phyloP scores from a whole-genome alignment of 2,797 vertebrate species.

The Acanthurus tractus region DNA sequence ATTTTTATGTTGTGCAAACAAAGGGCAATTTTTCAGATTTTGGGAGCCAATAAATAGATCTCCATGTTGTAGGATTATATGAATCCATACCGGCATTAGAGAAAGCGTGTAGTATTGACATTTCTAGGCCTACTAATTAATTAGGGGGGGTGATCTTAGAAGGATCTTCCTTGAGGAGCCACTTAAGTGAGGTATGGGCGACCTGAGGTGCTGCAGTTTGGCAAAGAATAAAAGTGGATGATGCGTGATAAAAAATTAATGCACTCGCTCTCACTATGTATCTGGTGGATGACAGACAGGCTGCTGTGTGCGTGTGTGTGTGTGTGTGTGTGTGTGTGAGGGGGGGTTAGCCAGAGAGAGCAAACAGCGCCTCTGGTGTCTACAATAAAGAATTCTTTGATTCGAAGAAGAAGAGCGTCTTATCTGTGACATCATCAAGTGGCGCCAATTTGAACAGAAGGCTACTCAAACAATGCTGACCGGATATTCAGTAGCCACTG shows the following conservation, averaged over 20 bases:
- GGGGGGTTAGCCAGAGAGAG: fast-evolving
- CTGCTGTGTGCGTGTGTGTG: too few species aligned
- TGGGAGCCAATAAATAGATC: too few species aligned
- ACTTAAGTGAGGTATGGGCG: background rate
- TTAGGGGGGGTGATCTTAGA: background rate
- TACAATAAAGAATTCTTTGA: background rate
- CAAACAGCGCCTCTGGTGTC: background rate
- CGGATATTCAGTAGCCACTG: too few species aligned
- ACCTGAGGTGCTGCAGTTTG: background rate
- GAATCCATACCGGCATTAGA: too few species aligned
- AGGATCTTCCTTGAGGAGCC: background rate
- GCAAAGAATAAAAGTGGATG: background rate
- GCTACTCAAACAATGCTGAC: too few species aligned
- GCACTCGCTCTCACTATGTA: background rate
- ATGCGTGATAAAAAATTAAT: background rate
- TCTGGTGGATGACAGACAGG: background rate
- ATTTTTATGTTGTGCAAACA: too few species aligned
- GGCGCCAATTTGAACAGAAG: too few species aligned
- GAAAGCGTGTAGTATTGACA: too few species aligned
- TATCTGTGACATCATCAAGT: too few species aligned
- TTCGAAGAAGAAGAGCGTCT: slow-evolving; percentile 35
- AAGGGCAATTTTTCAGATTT: too few species aligned
- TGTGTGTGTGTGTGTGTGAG: background rate
- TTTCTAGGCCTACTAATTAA: too few species aligned
- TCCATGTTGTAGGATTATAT: too few species aligned